Evolutionary conservation across 2,797 vertebrate species (phyloP).

Genomic region (Rhincodon typus): DNA sequence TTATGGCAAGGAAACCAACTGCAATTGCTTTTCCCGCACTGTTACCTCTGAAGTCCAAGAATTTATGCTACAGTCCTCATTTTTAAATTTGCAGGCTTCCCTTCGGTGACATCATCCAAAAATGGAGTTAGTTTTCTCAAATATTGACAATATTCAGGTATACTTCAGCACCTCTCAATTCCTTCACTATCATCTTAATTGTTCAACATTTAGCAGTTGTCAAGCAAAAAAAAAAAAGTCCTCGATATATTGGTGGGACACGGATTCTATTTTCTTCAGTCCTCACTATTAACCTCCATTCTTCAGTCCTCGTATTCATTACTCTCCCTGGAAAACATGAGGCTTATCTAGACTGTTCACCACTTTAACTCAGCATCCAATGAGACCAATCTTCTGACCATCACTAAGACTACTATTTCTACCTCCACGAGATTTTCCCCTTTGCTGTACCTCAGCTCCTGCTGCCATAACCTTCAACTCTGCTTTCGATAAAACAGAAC

Average conservation of each 20-base stretch:
- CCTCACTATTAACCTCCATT: no score
- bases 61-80: not conserved
- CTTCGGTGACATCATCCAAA: no score
- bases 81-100: not conserved
- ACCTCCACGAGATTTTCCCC: not conserved
- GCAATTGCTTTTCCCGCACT: not conserved
- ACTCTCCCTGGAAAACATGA: not conserved
- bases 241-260: not conserved
- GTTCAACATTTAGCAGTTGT: not conserved
- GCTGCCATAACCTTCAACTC: not conserved
- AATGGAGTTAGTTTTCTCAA: no score
- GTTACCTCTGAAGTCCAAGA: not conserved
- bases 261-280: not conserved
- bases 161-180: not conserved
- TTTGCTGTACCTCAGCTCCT: not conserved
- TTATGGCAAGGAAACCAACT: not conserved
- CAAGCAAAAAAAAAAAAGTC: not conserved
- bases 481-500: not conserved
- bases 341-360: not conserved
- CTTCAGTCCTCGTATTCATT: not conserved
- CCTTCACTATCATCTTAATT: not conserved
- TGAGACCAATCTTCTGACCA: not conserved
- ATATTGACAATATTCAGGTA: no score
- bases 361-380: no score
- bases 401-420: not conserved